Percentiles rank a stretch among this genome's conserved stretches.
Conservation (phyloP, 2,797 vertebrate species). For the Stomatorhinus walkeri region DNA sequence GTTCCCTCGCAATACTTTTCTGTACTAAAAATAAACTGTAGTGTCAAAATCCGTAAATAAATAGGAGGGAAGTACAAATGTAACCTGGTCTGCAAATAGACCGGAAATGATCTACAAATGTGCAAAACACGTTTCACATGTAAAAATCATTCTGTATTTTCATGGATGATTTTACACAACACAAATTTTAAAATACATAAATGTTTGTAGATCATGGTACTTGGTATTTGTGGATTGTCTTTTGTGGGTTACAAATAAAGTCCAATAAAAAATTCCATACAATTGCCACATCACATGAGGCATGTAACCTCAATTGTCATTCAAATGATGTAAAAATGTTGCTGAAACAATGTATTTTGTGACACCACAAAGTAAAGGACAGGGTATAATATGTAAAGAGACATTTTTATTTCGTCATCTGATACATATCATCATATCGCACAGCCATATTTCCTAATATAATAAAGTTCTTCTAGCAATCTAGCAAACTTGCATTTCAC, state of each 20-base stretch:
- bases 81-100: neutral
- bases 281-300: neutral
- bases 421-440: no score
- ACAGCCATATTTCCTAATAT: no score
- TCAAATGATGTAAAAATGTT: neutral
- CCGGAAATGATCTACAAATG: neutral
- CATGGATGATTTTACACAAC: neutral
- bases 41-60: neutral
- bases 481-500: neutral
- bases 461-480: neutral
- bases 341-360: neutral
- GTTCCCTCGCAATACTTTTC: no score
- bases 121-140: no score
- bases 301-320: neutral
- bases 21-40: neutral
- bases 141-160: neutral
- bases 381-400: neutral
- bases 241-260: neutral
- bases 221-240: neutral
- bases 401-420: no score
- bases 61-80: neutral
- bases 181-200: neutral
- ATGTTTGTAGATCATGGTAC: neutral
- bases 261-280: neutral
- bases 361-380: neutral